phyloP scores from a whole-genome alignment of 2,888 invertebrate genomes.

The Flabesymbios commensalis region DNA sequence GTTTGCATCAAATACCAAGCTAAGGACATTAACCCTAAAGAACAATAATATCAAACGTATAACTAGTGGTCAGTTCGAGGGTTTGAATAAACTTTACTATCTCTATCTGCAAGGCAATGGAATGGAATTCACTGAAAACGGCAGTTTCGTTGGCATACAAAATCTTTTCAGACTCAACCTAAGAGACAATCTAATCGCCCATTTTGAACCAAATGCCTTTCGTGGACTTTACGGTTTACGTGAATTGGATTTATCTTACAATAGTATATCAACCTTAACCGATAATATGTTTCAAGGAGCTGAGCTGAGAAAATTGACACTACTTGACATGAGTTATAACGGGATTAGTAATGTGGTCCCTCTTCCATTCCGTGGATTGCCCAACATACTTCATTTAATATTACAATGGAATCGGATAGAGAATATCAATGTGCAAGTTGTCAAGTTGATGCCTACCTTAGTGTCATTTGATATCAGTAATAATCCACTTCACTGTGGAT shows the following conservation, averaged over 20 bases:
- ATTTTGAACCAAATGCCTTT: constrained; percentile 3
- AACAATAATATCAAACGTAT: neutral
- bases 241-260: constrained; percentile 16
- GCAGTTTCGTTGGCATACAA: neutral
- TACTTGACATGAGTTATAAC: no score
- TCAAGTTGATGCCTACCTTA: no score
- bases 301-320: no score
- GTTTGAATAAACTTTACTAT: neutral
- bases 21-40: neutral
- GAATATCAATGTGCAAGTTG: no score
- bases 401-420: no score
- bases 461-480: no score
- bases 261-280: no score
- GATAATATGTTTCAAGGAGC: no score
- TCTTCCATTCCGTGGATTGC: no score
- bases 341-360: no score
- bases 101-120: neutral
- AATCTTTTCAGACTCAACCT: neutral
- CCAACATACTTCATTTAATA: no score
- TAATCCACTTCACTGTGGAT: no score
- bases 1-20: neutral
- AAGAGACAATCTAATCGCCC: neutral
- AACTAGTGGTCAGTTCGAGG: neutral
- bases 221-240: constrained; percentile 5
- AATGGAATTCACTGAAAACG: neutral